phyloP scores from a whole-genome alignment of 2,797 vertebrate species.

The Margarornis squamiger region DNA sequence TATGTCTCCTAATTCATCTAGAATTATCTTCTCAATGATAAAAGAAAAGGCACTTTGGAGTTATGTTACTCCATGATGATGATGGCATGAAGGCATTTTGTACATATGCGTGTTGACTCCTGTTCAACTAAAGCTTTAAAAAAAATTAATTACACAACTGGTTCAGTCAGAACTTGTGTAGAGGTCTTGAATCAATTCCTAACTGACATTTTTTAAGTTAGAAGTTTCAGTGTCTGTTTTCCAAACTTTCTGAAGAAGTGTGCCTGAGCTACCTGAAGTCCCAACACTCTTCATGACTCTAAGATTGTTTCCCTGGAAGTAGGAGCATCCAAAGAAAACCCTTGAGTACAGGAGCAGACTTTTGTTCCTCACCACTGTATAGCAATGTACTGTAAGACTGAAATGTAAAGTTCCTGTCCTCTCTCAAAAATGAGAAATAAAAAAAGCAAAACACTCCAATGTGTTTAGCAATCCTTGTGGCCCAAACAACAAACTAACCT shows the following conservation, averaged over 20 bases:
- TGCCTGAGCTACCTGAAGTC: neutral
- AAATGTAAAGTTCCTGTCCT: neutral
- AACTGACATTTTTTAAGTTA: neutral
- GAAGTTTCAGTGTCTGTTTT: neutral
- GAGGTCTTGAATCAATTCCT: neutral
- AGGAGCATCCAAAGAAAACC: neutral
- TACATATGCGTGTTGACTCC: neutral
- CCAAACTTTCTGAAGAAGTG: neutral
- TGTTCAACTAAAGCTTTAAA: neutral
- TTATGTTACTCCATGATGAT: neutral
- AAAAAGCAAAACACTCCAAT: rapidly evolving
- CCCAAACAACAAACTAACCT: neutral
- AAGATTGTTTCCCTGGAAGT: rapidly evolving
- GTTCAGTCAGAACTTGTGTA: neutral
- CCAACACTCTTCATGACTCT: neutral
- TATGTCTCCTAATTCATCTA: neutral
- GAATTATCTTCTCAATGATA: neutral
- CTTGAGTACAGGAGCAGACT: neutral
- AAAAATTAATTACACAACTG: neutral
- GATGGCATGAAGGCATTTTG: neutral
- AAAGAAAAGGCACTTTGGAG: neutral
- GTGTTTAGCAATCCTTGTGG: neutral
- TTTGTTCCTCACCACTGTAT: neutral
- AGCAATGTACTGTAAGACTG: neutral
- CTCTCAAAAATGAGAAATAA: neutral